Conservation (phyloP, 2,113 vertebrate genomes). For the Pseudopodoces humilis region DNA sequence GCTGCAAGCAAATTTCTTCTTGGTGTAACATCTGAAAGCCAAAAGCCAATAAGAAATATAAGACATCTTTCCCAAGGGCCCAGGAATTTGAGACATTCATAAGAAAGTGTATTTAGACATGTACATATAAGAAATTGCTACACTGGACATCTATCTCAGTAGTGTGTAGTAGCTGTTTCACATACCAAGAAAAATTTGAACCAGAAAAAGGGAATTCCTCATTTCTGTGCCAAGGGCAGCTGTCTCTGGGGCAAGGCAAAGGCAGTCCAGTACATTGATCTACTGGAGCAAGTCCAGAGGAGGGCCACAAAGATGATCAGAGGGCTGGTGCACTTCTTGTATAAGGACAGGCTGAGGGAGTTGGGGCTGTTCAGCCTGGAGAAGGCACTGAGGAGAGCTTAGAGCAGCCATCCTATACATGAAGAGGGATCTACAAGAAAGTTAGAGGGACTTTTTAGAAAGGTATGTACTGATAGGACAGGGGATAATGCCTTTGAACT, state of each 20-base stretch:
- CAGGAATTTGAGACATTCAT: constrained; percentile 28
- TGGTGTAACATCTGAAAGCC: neutral
- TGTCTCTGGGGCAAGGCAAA: constrained; percentile 49
- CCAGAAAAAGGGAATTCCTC: constrained; percentile 42
- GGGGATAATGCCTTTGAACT: neutral
- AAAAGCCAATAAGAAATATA: constrained; percentile 23
- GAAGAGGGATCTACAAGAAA: neutral
- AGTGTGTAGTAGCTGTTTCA: neutral
- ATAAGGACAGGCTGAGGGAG: neutral
- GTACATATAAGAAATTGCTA: constrained; percentile 12
- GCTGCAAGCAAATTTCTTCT: neutral
- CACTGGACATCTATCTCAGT: neutral
- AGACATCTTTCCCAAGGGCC: constrained; percentile 8
- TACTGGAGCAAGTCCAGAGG: neutral
- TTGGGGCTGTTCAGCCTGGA: neutral
- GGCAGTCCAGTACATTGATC: neutral
- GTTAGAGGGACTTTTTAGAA: neutral
- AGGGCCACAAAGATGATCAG: neutral
- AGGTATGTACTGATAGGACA: neutral
- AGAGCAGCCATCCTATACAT: no score
- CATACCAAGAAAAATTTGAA: constrained; percentile 1
- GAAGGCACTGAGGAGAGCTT: neutral
- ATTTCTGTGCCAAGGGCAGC: constrained; percentile 41
- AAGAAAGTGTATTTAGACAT: constrained; percentile 43
- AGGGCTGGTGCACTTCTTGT: neutral